Base-by-base conservation (phyloP, 1,140 invertebrate species). In the Drosophila oshimai region DNA sequence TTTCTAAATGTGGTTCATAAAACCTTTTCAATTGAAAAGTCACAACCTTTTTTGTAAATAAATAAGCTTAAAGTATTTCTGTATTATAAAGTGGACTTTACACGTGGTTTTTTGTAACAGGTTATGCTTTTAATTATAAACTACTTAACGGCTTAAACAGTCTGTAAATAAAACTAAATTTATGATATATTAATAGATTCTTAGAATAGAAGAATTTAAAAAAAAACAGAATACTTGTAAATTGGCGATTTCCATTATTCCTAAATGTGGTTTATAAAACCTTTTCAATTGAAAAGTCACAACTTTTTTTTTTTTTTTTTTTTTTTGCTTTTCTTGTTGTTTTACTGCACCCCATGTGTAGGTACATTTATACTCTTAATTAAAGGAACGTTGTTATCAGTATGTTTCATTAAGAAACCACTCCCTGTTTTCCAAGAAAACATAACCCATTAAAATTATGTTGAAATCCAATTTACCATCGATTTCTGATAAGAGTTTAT, bases 401-500 rank as follows among this genome's bases (percentile, higher is more conserved):
- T n/a, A 36, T 26, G 55, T 34, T 33, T 49, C 28, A 34, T 61
- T 60, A 61, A 28, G 13, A 7, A 6, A 22, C 57, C 60, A 6
- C 20, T 7, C 42, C 61, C 33, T 24, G 22, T 42, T 70, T 58
- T 24, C 51, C 34, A 44, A 31, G 51, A 31, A 65, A 65, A 67
- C 51, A 31, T 65, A 65, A 67, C 51, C 42, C 67, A 58, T 70
- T 47, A 70, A 70, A 34, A 42, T 70, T 45, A 41, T 47, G 51
- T 42, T 37, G 57, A 33, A 84, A 84, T 83, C 67, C 78, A 84
- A 84, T 83, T 83, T 84, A 51, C 49, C 60, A 78, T 78, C 51
- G 57, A 83, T 84, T 81, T 71, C 3, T 80, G 77, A 81, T 81
- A 79, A 84, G 47, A 83, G 51, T 73, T 34, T 53, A 61, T 57